Evolutionary conservation across 2,113 vertebrate genomes (phyloP), one percentile per base, ranked within the genome.

Genomic region (Takifugu flavidus): DNA sequence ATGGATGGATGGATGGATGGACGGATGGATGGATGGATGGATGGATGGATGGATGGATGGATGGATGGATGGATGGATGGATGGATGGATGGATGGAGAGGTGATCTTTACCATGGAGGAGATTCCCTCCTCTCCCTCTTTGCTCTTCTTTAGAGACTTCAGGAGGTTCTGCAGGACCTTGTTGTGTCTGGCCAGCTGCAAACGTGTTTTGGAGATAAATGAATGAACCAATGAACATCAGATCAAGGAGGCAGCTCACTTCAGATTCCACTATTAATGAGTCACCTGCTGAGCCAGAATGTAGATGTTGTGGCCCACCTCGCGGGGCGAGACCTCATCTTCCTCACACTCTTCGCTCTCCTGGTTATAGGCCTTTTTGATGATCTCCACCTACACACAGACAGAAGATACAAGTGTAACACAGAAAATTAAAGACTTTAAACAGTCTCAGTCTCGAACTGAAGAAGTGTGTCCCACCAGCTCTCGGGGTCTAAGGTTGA

Each of bases 291-390:
- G 89, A 0, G 94, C 97, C 86, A 99, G 88, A 78, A 99, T 98
- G 75, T 99, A 99, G 79, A 99, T 98, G 83, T 99, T 99, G 81
- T 99, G 97, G 55, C 96, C 97, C 0, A 99, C 97, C 77, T 98
- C 96, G 0, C 90, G 90, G 0, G 96, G 93, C 13, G 95, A 98
- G 51, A 98, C 94, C 45, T 97, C 95, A 0, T 86, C 86, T 0
- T 88, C 94, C 67, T 96, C 94, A 43, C 89, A 91, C 72, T 98
- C 34, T 39, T 39, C 96, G 15, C 89, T 91, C 66, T 98, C 97
- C 86, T 99, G 95, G 26, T 91, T 77, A 70, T 96, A 98, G 39
- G 96, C 96, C 78, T 94, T 98, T 86, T 96, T 98, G 67, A 99
- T 99, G 57, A 98, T 94, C 0, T 96, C 95, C 29, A 99, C 92